Base-by-base conservation (phyloP, 2,888 invertebrate species). In the Heliconius charithonia region DNA sequence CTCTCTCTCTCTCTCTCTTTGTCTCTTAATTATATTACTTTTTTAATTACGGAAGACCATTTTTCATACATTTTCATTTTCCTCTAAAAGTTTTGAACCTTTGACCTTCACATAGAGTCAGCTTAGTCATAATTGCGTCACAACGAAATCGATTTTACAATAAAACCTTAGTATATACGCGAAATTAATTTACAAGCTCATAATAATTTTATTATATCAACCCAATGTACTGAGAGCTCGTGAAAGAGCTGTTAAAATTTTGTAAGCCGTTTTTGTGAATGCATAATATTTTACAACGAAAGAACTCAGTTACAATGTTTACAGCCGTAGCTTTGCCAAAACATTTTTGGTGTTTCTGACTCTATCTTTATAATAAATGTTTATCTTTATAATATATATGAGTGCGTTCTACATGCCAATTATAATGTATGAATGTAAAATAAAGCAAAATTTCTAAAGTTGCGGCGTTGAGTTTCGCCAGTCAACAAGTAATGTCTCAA, bases 171-270 rank as follows among this genome's bases (percentile, higher is more conserved):
- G 71, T 71, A 72, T 75, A 74, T 19, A 62, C 69, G 74, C 67
- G 63, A 78, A 67, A 78, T 74, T 67, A 59, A 78, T 67, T 78
- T 37, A 51, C 45, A 27, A 19, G 63, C 10, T 45, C 63, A 45
- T 75, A 70, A 75, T 59, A 78, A 75, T 63, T 75, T 78, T 70
- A 62, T 75, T 70, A 63, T 22, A 51, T 59, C 56, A 75, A 70
- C 63, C 27, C 74, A 27, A 27, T 41, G 74, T 62, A 62, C 41
- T 63, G 27, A 45, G 27, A 59, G 32, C n/a, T 63, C 63, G 45
- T 63, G 63, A 74, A 37, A 59, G 27, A 41, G 41, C 59, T 16
- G 32, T 72, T 72, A 59, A 72, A 72, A 72, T 59, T 72, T 72
- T 32, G 59, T 59, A 59, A 72, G 72, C 59, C 72, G 25, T 59